Conservation (phyloP, 1,140 invertebrate species). For the Anastrepha obliqua region DNA sequence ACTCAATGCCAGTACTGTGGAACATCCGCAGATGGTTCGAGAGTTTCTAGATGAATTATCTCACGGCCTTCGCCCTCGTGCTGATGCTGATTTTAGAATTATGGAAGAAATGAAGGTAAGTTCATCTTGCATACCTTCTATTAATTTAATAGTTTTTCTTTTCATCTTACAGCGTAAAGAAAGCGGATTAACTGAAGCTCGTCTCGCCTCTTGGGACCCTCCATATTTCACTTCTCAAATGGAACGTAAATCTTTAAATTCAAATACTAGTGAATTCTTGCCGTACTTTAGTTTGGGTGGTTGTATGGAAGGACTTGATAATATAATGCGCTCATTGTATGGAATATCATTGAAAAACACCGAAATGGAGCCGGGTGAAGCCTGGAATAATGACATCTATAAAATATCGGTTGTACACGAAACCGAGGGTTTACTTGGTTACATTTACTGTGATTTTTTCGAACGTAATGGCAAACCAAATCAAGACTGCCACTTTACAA, state of each 20-base stretch:
- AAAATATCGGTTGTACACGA: constrained; percentile 91
- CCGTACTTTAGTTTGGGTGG: constrained; percentile 95
- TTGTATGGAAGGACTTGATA: constrained; percentile 97
- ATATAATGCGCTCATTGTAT: constrained; percentile 87
- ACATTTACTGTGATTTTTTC: constrained; percentile 99
- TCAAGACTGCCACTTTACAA: constrained; percentile 99
- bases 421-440: constrained; percentile 86
- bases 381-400: constrained; percentile 90
- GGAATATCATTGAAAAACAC: constrained; percentile 84
- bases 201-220: constrained; percentile 88
- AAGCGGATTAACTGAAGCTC: constrained; percentile 64
- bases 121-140: too few species aligned
- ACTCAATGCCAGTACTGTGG: constrained; percentile 89
- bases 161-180: constrained; percentile 59
- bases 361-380: constrained; percentile 84
- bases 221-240: constrained; percentile 86
- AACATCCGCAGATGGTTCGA: constrained; percentile 84
- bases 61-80: constrained; percentile 80
- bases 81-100: constrained; percentile 81
- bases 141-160: too few species aligned
- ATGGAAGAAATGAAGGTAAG: constrained; percentile 85
- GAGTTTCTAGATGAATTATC: constrained; percentile 89
- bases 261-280: constrained; percentile 81
- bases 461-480: constrained; percentile 91
- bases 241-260: constrained; percentile 82